A percentile compares a stretch with the other conserved stretches of the same genome.
Evolutionary conservation across 2,113 vertebrate genomes (phyloP).

Genomic region (Phrynosoma blainvillii): DNA sequence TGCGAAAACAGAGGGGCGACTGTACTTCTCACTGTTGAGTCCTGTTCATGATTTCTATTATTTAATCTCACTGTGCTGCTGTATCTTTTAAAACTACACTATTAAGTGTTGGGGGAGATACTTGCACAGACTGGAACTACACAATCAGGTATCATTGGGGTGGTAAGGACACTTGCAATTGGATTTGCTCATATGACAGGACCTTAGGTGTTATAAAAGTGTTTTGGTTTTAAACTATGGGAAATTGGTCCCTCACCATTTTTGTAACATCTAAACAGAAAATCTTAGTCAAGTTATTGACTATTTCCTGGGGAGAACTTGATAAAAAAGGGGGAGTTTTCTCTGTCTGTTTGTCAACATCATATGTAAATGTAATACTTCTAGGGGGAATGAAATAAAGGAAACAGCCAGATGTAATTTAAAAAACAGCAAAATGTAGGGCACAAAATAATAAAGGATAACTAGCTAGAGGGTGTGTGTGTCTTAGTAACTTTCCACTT

Average conservation of each 20-base stretch:
- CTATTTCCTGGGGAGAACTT: background rate
- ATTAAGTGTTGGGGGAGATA: background rate
- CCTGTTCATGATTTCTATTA: background rate
- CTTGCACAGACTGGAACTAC: background rate
- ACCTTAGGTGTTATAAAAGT: background rate
- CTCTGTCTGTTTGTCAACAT: background rate
- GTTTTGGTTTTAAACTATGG: background rate
- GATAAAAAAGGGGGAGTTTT: background rate
- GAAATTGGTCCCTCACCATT: background rate
- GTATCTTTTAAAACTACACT: background rate
- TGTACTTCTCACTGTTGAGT: background rate
- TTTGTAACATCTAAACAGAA: background rate
- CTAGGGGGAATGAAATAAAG: background rate
- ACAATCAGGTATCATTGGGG: too few species aligned
- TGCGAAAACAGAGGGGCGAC: too few species aligned
- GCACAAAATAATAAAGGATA: conserved; percentile 25
- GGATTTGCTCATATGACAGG: background rate
- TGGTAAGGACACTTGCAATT: background rate
- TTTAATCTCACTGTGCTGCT: background rate
- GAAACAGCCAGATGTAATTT: background rate
- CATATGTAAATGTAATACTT: background rate
- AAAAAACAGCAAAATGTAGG: conserved; percentile 4
- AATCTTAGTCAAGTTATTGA: background rate
- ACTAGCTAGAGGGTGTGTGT: conserved; percentile 13
- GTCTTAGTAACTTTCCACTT: background rate